These are phyloP conservation scores for Centropus unirufus DNA, from an alignment of 2,113 vertebrate genomes.

Conservation along the genomic window DNA sequence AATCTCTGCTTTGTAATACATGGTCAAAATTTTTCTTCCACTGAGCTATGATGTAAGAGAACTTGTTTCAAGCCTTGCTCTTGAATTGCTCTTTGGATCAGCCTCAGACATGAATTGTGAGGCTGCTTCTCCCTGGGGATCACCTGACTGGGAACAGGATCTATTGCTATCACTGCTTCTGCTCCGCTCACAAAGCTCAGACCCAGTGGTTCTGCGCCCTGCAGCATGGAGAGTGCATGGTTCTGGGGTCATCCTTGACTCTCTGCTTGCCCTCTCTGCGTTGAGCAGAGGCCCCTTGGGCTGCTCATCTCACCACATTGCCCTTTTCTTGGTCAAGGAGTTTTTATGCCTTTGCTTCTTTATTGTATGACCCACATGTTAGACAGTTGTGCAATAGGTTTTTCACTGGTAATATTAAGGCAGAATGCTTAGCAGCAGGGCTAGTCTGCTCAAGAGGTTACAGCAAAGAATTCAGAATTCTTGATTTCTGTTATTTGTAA, in stretches of 20 bases:
- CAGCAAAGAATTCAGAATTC: neutral
- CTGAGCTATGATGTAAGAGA: neutral
- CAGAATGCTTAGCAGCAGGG: neutral
- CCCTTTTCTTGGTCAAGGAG: neutral
- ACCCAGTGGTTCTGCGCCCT: neutral
- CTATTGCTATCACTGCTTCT: neutral
- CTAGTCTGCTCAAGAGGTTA: neutral
- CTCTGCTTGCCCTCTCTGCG: neutral
- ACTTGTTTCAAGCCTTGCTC: neutral
- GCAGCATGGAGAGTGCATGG: rapidly evolving
- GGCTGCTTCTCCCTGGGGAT: neutral
- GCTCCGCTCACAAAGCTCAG: neutral
- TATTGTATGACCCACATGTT: neutral
- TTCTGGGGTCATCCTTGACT: neutral
- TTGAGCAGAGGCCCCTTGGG: neutral
- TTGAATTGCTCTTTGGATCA: neutral
- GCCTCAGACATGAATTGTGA: neutral
- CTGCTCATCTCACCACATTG: neutral
- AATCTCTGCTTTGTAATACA: neutral
- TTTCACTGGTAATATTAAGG: neutral
- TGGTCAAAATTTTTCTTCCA: neutral
- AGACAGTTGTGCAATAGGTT: neutral
- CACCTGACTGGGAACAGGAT: neutral
- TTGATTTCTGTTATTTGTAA: neutral
- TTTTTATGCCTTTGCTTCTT: neutral